Percentiles rank a stretch among this genome's conserved stretches.
Conservation (phyloP, 1,140 invertebrate species). For the Archegozetes longisetosus region DNA sequence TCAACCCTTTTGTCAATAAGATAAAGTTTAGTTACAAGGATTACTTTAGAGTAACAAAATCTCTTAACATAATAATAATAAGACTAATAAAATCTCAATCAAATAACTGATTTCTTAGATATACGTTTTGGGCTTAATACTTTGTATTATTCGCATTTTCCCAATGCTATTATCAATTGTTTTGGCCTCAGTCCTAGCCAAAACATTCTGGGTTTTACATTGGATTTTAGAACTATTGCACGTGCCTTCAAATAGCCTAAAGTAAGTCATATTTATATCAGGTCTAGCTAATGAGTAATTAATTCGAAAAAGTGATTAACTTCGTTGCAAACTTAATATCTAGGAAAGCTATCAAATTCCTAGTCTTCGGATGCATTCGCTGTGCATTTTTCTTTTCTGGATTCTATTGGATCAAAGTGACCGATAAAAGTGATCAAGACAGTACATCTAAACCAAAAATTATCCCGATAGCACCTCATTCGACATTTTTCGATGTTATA, state of each 20-base stretch:
- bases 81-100: not conserved
- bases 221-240: not conserved
- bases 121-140: not conserved
- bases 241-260: not conserved
- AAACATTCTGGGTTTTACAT: not conserved
- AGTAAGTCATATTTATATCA: not conserved
- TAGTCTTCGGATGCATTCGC: not conserved
- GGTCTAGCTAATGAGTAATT: not conserved
- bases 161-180: not conserved
- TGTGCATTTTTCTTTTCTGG: slow-evolving; percentile 1
- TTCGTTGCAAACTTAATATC: not conserved
- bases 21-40: not conserved
- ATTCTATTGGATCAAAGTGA: slow-evolving; percentile 11
- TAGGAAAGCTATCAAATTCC: not conserved
- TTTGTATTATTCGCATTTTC: not conserved
- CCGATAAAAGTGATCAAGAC: not conserved
- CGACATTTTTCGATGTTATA: slow-evolving; percentile 6
- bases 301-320: not conserved
- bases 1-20: slow-evolving; percentile 6
- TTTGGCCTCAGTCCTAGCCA: not conserved
- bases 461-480: slow-evolving; percentile 1
- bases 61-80: not conserved
- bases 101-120: not conserved
- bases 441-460: not conserved
- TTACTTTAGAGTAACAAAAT: not conserved